Evolutionary conservation across 2,888 invertebrate species (phyloP).

Genomic region (Ectemnius continuus): DNA sequence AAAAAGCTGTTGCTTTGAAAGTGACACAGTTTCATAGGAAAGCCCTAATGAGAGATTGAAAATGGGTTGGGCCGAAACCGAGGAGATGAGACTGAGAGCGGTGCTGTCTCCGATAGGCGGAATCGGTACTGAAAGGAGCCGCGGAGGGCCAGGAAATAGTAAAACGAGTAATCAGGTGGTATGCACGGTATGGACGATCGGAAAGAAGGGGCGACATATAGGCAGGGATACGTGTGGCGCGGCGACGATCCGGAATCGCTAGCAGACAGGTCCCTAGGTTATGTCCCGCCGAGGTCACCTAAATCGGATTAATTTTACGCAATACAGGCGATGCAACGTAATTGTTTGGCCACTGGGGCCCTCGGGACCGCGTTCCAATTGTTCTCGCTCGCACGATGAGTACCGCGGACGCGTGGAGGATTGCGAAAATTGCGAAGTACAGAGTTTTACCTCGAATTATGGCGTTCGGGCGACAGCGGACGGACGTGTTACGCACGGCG

Average conservation of each 20-base stretch:
- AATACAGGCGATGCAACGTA: slow-evolving; percentile 69
- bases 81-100: neutral
- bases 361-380: slow-evolving; percentile 49
- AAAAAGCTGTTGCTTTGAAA: slow-evolving; percentile 8
- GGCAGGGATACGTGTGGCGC: slow-evolving; percentile 28
- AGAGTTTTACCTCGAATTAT: slow-evolving; percentile 69
- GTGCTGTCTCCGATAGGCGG: too few relatives aligned
- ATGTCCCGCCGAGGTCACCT: slow-evolving; percentile 74
- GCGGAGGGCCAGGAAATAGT: neutral
- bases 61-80: slow-evolving; percentile 60
- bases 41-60: slow-evolving; percentile 39
- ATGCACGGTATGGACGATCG: neutral
- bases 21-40: slow-evolving; percentile 35
- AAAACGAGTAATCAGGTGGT: slow-evolving; percentile 1
- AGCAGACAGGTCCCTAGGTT: slow-evolving; percentile 61
- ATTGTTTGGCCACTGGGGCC: slow-evolving; percentile 58
- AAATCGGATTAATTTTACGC: slow-evolving; percentile 77
- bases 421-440: slow-evolving; percentile 66
- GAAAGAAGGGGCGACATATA: slow-evolving; percentile 2
- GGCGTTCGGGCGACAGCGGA: slow-evolving; percentile 64
- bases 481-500: slow-evolving; percentile 64
- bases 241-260: slow-evolving; percentile 34
- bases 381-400: slow-evolving; percentile 58
- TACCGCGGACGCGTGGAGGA: slow-evolving; percentile 68
- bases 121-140: too few relatives aligned